Conservation (phyloP, 2,113 vertebrate species). For the Leptocoma aspasia region DNA sequence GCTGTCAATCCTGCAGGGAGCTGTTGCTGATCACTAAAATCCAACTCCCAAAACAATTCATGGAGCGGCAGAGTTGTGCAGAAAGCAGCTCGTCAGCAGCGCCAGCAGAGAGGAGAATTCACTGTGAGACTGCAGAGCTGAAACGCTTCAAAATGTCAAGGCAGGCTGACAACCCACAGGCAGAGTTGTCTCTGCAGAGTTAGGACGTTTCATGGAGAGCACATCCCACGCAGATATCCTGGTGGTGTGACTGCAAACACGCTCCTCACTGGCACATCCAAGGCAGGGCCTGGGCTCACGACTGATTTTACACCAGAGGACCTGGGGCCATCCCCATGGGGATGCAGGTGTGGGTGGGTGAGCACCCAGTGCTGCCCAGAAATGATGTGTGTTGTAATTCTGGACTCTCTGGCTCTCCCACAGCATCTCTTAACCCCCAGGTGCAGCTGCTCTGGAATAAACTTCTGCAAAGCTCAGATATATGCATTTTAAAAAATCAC, state of each 20-base stretch:
- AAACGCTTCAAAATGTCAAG: neutral
- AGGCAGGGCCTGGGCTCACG: rapidly evolving
- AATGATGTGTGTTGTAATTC: neutral
- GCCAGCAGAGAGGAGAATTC: neutral
- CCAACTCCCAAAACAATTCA: neutral
- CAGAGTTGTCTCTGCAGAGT: neutral
- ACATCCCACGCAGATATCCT: neutral
- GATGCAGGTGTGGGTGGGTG: neutral
- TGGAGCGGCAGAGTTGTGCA: neutral
- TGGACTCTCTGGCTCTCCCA: neutral
- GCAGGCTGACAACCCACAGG: neutral
- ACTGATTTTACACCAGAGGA: neutral
- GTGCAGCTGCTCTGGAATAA: neutral
- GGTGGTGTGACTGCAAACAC: neutral
- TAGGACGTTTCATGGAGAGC: neutral
- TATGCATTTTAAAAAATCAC: rapidly evolving
- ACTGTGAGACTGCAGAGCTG: neutral
- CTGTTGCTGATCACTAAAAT: neutral
- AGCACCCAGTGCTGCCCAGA: neutral
- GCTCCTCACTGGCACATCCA: neutral
- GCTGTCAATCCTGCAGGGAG: neutral
- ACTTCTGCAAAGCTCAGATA: neutral
- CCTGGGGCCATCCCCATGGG: rapidly evolving
- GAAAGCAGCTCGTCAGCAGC: neutral
- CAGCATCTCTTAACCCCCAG: neutral